Evolutionary conservation across 2,113 vertebrate genomes (phyloP).

Genomic region (Hyperopisus bebe): DNA sequence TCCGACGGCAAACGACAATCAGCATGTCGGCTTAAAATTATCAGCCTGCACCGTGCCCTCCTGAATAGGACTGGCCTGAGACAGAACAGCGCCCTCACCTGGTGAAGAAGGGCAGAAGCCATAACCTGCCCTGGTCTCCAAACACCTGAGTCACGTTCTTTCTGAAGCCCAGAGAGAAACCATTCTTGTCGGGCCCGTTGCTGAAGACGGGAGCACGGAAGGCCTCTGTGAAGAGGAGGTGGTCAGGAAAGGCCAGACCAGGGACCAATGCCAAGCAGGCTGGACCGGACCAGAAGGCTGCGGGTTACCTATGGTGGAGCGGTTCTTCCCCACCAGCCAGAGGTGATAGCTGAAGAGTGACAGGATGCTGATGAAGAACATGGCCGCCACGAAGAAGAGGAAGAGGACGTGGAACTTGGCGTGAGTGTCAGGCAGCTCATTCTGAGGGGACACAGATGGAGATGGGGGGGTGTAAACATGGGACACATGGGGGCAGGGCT

Average conservation of each 20-base stretch:
- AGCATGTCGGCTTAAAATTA: not conserved
- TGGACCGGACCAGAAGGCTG: not conserved
- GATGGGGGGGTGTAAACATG: constrained; percentile 3
- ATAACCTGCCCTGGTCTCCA: constrained; percentile 81
- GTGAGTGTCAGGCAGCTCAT: constrained; percentile 71
- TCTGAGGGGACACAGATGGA: constrained; percentile 55
- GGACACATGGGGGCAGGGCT: not conserved
- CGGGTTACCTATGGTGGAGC: constrained; percentile 88
- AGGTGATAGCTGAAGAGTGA: constrained; percentile 94
- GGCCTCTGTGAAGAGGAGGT: constrained; percentile 70
- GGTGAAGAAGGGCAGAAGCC: constrained; percentile 82
- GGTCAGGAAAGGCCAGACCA: not conserved
- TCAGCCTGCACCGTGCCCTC: not conserved
- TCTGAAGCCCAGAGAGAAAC: constrained; percentile 83
- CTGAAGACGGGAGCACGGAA: constrained; percentile 85
- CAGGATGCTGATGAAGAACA: constrained; percentile 93
- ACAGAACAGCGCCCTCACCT: constrained; percentile 56
- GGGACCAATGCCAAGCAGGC: not conserved
- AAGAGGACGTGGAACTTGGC: constrained; percentile 97
- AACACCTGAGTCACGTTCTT: constrained; percentile 88
- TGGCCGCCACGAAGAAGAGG: constrained; percentile 91
- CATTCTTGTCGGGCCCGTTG: constrained; percentile 86
- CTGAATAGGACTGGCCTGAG: not conserved
- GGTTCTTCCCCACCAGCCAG: constrained; percentile 93
- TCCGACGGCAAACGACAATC: not conserved